phyloP scores from a whole-genome alignment of 2,888 invertebrate species.

The Tenthredo scrophulariae region DNA sequence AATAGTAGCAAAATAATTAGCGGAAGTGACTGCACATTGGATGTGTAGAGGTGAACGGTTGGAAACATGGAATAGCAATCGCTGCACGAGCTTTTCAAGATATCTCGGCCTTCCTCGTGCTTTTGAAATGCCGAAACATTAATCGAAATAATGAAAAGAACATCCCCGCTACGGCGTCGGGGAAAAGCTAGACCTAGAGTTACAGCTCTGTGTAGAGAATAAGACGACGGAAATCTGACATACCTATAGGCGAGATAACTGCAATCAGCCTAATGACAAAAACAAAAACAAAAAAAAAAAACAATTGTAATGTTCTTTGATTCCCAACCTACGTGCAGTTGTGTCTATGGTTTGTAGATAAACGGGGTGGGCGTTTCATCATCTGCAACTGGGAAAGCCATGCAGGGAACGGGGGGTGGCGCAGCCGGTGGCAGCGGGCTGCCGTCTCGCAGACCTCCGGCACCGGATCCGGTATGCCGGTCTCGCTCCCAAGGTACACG shows the following conservation, averaged over 20 bases:
- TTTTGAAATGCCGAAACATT: not conserved
- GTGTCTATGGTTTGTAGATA: constrained; percentile 82
- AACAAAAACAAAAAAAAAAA: constrained; percentile 27
- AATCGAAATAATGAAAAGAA: not conserved
- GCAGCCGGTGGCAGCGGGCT: constrained; percentile 60
- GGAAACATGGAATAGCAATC: constrained; percentile 47
- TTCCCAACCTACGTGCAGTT: constrained; percentile 59
- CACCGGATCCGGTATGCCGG: constrained; percentile 85
- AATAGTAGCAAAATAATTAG: not conserved
- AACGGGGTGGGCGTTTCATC: constrained; percentile 88
- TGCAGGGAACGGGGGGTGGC: constrained; percentile 58
- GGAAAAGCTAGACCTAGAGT: constrained; percentile 18
- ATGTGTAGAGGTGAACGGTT: constrained; percentile 40
- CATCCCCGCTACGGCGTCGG: constrained; percentile 20
- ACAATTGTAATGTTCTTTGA: constrained; percentile 17
- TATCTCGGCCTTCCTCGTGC: constrained; percentile 10
- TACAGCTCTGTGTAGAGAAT: constrained; percentile 9
- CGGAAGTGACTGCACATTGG: constrained; percentile 10
- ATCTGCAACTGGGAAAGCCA: constrained; percentile 53
- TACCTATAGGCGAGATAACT: constrained; percentile 29
- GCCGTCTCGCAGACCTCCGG: constrained; percentile 71
- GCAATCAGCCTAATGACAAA: constrained; percentile 49
- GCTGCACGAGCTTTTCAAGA: constrained; percentile 39
- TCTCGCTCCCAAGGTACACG: constrained; percentile 97
- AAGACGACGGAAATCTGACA: not conserved